Conservation (phyloP, 2,113 vertebrate species). For the Neotoma lepida region DNA sequence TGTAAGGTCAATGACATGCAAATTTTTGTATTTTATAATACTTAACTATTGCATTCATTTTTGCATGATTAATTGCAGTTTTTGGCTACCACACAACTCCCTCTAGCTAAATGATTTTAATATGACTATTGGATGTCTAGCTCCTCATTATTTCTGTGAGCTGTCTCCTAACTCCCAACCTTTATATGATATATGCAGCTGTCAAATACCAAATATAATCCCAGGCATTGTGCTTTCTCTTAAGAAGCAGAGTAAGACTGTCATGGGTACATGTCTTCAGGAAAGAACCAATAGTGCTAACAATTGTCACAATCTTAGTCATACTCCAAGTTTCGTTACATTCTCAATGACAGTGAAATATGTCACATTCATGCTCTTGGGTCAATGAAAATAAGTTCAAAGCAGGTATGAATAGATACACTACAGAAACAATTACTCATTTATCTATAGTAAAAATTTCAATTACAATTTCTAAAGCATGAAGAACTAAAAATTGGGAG, state of each 20-base stretch:
- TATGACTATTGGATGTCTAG: slow-evolving; percentile 79
- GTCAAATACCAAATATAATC: slow-evolving; percentile 77
- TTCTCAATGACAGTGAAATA: neutral
- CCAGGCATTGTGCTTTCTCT: slow-evolving; percentile 62
- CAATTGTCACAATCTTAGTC: slow-evolving; percentile 14
- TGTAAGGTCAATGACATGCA: slow-evolving; percentile 65
- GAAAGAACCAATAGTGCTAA: slow-evolving; percentile 44
- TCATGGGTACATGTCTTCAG: slow-evolving; percentile 45
- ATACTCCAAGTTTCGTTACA: slow-evolving; percentile 9
- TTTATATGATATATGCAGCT: slow-evolving; percentile 81
- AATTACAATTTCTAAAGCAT: neutral
- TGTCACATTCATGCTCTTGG: neutral
- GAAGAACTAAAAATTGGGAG: slow-evolving; percentile 1
- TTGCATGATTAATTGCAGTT: slow-evolving; percentile 79
- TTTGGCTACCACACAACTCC: slow-evolving; percentile 73
- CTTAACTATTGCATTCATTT: slow-evolving; percentile 81
- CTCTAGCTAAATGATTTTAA: slow-evolving; percentile 81
- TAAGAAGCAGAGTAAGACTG: slow-evolving; percentile 61
- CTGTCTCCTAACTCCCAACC: slow-evolving; percentile 78
- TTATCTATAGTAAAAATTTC: neutral
- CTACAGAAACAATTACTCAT: neutral
- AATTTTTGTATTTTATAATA: slow-evolving; percentile 77
- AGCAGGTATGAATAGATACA: neutral
- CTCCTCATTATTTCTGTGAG: slow-evolving; percentile 81
- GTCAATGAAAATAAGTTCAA: neutral